Evolutionary conservation across 2,113 vertebrate species (phyloP).

Genomic region (Spermophilus dauricus): DNA sequence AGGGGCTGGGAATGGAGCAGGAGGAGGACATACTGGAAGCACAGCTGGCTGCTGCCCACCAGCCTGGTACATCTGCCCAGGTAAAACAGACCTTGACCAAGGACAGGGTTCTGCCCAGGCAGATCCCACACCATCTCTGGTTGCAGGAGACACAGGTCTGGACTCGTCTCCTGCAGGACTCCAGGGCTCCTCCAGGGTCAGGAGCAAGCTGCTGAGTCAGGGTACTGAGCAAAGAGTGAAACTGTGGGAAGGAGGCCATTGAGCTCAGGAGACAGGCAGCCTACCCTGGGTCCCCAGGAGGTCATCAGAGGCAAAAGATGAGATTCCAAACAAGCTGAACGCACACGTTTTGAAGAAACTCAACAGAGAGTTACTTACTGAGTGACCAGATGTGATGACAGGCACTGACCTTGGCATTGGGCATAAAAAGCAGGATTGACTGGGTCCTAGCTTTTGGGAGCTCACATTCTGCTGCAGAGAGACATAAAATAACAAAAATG

Average conservation of each 20-base stretch:
- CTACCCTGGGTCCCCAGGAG: neutral
- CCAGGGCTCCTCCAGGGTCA: neutral
- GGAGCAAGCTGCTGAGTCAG: no score
- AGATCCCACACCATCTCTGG: no score
- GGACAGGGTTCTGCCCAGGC: neutral
- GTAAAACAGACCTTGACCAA: neutral
- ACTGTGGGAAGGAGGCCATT: rapidly evolving
- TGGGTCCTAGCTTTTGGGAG: neutral
- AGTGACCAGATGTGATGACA: rapidly evolving
- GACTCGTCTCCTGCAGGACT: neutral
- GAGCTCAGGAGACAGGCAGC: neutral
- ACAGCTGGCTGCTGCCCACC: rapidly evolving
- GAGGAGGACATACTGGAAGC: neutral
- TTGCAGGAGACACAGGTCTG: rapidly evolving
- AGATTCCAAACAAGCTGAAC: neutral
- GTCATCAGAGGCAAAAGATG: neutral
- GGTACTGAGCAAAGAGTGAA: rapidly evolving
- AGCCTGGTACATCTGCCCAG: neutral
- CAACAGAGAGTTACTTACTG: rapidly evolving
- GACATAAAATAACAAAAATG: neutral
- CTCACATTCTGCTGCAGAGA: neutral
- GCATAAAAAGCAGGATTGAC: neutral
- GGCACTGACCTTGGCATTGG: neutral
- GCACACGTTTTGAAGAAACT: rapidly evolving
- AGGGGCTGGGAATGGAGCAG: neutral